A percentile compares a stretch with the other conserved stretches of the same genome.
phyloP scores from a whole-genome alignment of 2,797 vertebrate genomes.

The Lutra lutra region DNA sequence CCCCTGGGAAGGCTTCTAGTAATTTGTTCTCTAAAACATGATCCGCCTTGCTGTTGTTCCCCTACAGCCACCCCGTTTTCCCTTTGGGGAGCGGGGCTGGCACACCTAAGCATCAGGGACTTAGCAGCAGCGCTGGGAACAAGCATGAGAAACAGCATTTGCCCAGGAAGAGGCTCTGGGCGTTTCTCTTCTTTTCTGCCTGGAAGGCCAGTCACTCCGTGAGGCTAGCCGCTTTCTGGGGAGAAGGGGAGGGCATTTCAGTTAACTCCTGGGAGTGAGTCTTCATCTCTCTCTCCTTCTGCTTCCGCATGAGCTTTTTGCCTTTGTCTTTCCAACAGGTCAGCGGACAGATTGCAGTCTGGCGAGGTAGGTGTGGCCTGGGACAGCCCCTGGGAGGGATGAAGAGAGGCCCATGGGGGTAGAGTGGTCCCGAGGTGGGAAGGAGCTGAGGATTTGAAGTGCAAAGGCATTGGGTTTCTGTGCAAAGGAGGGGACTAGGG shows the following conservation, averaged over 20 bases:
- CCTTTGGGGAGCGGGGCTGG: neutral
- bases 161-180: neutral
- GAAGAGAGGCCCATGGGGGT: neutral
- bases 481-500: neutral
- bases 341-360: slow-evolving; percentile 96
- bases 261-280: neutral
- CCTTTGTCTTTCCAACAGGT: slow-evolving; percentile 88
- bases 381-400: neutral
- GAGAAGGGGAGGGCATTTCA: neutral
- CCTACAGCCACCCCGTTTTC: neutral
- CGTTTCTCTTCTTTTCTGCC: neutral
- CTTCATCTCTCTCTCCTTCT: neutral
- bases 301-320: slow-evolving; percentile 52
- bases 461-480: neutral
- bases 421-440: neutral
- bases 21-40: neutral
- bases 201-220: neutral
- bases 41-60: neutral
- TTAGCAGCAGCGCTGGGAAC: neutral
- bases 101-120: neutral
- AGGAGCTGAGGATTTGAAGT: neutral
- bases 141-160: slow-evolving; percentile 40
- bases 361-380: slow-evolving; percentile 92
- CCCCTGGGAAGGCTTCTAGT: neutral
- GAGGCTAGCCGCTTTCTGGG: neutral